Evolutionary conservation across 2,113 vertebrate species (phyloP).

Genomic region (Atrichornis clamosus): DNA sequence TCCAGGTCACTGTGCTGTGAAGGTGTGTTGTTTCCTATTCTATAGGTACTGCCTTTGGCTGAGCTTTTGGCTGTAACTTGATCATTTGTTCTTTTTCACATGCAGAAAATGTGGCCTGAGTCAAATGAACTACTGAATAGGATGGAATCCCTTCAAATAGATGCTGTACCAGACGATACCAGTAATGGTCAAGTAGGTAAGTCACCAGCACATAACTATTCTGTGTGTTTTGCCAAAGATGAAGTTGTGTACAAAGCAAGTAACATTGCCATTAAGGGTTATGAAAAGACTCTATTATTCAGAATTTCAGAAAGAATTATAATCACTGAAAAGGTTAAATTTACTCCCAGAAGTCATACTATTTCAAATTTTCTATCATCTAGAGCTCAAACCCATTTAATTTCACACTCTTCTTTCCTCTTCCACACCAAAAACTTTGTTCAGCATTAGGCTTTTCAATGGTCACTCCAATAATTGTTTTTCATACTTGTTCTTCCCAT

Average conservation of each 20-base stretch:
- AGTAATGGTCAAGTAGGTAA: slow-evolving; percentile 70
- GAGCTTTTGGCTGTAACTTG: not conserved
- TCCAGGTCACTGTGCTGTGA: not conserved
- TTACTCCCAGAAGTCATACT: not conserved
- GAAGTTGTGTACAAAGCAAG: not conserved
- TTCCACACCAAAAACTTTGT: not conserved
- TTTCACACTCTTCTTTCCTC: not conserved
- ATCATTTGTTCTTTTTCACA: not conserved
- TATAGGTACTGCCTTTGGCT: not conserved
- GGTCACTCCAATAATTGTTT: not conserved
- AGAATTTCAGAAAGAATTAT: not conserved
- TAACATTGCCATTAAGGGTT: not conserved
- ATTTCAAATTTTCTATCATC: not conserved
- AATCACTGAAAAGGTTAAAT: not conserved
- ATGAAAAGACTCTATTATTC: not conserved
- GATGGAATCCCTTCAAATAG: slow-evolving; percentile 80
- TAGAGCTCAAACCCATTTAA: not conserved
- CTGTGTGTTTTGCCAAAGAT: not conserved
- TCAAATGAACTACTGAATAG: slow-evolving; percentile 76
- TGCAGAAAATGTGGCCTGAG: slow-evolving; percentile 74
- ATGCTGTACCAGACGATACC: slow-evolving; percentile 51
- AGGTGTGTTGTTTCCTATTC: not conserved
- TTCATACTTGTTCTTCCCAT: not conserved
- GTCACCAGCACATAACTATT: not conserved
- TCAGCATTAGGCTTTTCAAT: not conserved